Percentiles rank a stretch among this genome's conserved stretches.
Conservation (phyloP, 2,888 invertebrate genomes). For the Machimus rusticus region DNA sequence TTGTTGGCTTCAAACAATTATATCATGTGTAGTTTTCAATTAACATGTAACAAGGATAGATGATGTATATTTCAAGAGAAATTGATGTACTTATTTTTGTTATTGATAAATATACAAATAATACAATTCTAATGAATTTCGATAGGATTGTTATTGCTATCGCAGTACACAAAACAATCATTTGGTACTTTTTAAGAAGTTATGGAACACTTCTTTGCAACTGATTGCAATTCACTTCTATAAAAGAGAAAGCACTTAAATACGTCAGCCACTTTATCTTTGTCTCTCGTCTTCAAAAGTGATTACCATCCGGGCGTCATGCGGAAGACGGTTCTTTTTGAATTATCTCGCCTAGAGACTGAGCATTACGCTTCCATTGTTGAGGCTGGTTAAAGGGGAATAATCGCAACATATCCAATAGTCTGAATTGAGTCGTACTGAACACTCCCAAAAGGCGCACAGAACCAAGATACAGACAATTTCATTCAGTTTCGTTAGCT, state of each 20-base stretch:
- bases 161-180: neutral
- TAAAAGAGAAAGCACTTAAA: neutral
- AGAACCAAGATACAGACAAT: neutral
- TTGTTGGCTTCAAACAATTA: too few species aligned
- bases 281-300: neutral
- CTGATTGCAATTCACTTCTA: neutral
- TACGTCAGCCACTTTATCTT: neutral
- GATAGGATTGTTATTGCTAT: neutral
- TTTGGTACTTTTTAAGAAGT: neutral
- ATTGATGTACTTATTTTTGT: neutral
- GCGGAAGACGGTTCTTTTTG: neutral
- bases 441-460: neutral
- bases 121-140: neutral
- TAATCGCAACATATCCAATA: neutral
- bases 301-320: neutral
- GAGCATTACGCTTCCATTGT: neutral
- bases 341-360: neutral
- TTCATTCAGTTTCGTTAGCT: neutral
- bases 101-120: neutral
- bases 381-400: neutral
- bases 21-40: too few species aligned
- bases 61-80: neutral
- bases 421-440: neutral
- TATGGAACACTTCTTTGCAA: neutral
- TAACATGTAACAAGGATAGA: too few species aligned